Evolutionary conservation across 2,113 vertebrate genomes (phyloP), one percentile per base, ranked within the genome.

Genomic region (Larimichthys polyactis): DNA sequence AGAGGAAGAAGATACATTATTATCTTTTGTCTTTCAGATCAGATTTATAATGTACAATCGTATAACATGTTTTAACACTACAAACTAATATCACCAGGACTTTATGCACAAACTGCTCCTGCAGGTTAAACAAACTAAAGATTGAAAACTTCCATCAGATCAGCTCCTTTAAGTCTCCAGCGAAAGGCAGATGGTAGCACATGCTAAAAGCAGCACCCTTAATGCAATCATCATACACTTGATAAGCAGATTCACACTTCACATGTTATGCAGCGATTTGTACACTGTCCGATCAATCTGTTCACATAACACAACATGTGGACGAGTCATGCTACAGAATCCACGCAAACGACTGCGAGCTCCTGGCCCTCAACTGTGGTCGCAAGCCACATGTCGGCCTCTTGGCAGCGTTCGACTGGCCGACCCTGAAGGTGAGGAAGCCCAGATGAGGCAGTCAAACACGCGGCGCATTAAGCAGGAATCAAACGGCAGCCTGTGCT

Each of bases 271-370:
- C 58, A 81, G 66, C n/a, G 82, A 74, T 79, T 85, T 20, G 40
- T 55, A 10, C 66, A 16, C 58, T 60, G 57, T n/a, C 0, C 20
- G 40, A 85, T 91, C 82, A 87, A 83, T 88, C 87, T 88, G 87
- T 85, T 83, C 78, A 55, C 67, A 46, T 70, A 27, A 77, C 29
- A 14, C 55, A 11, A 24, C 71, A 60, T 4, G 62, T 74, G 65
- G 80, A 46, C 36, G 44, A 75, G 66, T 11, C 8, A 6, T 17
- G 67, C 62, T 15, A 6, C 46, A 5, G 44, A 78, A 77, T 60
- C 65, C 72, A 12, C 65, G n/a, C 48, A 11, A 51, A 82, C 43
- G 8, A 59, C 71, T 22, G 51, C 19, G 10, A 78, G 81, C 71
- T 40, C 40, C 71, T 73, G 83, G 85, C 68, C 68, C 49, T 67